phyloP scores from a whole-genome alignment of 2,113 vertebrate genomes.

The Ictidomys tridecemlineatus region DNA sequence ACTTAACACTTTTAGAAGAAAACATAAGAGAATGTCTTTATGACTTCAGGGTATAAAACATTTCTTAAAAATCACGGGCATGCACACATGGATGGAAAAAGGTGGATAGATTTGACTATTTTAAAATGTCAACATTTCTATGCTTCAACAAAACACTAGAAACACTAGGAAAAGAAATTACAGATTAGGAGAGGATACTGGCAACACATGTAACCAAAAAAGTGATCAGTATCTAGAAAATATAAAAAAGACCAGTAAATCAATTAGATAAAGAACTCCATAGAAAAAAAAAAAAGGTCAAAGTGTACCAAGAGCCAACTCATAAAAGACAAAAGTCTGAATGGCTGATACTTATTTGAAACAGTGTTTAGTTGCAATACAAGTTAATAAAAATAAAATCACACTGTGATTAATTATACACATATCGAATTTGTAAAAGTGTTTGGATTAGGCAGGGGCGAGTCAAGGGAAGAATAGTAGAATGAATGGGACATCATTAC shows the following conservation, averaged over 20 bases:
- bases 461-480: too few relatives aligned
- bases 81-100: conserved; percentile 40
- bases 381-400: background rate
- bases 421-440: background rate
- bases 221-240: background rate
- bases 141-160: conserved; percentile 39
- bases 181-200: conserved; percentile 5
- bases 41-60: background rate
- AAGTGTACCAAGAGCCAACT: background rate
- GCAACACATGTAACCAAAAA: conserved; percentile 19
- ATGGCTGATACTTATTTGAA: background rate
- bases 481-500: too few relatives aligned
- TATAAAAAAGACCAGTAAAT: background rate
- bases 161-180: conserved; percentile 62
- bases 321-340: background rate
- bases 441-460: too few relatives aligned
- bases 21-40: conserved; percentile 44
- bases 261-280: too few relatives aligned
- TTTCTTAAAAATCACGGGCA: conserved; percentile 54
- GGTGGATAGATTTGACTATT: conserved; percentile 52
- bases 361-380: background rate
- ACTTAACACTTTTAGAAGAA: conserved; percentile 54
- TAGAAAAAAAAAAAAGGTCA: conserved; percentile 19
- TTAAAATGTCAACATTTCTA: conserved; percentile 60
- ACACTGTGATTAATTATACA: background rate